Evolutionary conservation across 2,113 vertebrate species (phyloP), one percentile per base, ranked within the genome.

Genomic region (Pleuronectes platessa): DNA sequence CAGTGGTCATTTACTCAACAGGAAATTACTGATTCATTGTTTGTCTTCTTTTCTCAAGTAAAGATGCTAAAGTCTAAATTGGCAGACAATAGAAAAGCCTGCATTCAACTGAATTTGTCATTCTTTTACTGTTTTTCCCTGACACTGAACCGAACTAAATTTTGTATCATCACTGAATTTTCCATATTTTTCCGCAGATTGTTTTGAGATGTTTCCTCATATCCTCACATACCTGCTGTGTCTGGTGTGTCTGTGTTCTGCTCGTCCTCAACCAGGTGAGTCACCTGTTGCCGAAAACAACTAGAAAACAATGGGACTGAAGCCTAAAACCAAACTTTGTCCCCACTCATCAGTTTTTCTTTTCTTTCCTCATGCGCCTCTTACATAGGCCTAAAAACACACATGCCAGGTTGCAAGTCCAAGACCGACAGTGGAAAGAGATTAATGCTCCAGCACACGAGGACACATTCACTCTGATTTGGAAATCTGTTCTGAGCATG

Each of bases 141-240:
- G 51, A 56, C 2, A 17, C 26, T 11, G 3, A 31, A 35, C 58
- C 4, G 60, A 18, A 40, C 3, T 2, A 3, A 2, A 7, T 24
- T 24, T 15, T 10, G 13, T 7, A 13, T 40, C 12, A 35, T 2
- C 47, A 49, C 47, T 18, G 47, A 51, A 51, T 51, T 4, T 18
- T 20, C 49, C 5, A 8, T 51, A 20, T n/a, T 20, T 54, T n/a
- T 21, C 51, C n/a, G 74, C 81, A 92, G 97, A 94, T 88, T 86
- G 92, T 15, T 54, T 26, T 14, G 95, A 95, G 92, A 98, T 98
- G 97, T 87, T 94, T 81, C 84, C 94, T 78, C 94, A 81, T 82
- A 82, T 95, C 86, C 88, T 96, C 85, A 93, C 93, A 81, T 92
- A 86, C 79, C 90, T 97, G 88, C 90, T 97, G 77, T 96, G 94